Base-by-base conservation (phyloP, 1,140 invertebrate genomes). In the Eumeta japonica region DNA sequence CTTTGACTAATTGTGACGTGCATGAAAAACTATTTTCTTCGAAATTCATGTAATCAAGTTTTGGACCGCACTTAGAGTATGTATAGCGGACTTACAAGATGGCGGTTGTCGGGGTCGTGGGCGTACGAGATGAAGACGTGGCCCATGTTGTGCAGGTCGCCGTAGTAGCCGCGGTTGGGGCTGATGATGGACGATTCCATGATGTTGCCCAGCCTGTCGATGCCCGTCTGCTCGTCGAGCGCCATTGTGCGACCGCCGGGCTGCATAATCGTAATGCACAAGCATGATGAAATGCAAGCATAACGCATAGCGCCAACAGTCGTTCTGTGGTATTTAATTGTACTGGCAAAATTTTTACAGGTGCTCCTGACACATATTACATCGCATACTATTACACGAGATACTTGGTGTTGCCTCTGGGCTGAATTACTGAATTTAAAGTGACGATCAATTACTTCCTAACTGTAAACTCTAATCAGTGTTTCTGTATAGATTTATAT, bases 151-250 rank as follows among this genome's bases (percentile, higher is more conserved):
- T 90, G 88, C 35, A 84, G 55, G 53, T 87, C 81, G n/a, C 88
- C 87, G 46, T 90, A 90, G 29, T 83, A 70, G 7, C 78, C 78
- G 2, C 58, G 62, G 58, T 92, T 89, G 0, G 80, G 79, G 9
- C 85, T 85, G 4, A 90, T 58, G 20, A 82, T 81, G 10, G 83
- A 85, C 0, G 83, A 77, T 62, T 92, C 90, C 44, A 92, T 77
- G 39, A 92, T 81, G 54, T 92, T 88, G 4, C 89, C 89, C 2
- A 93, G 65, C 16, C 86, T 75, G 48, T 94, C 86, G 35, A 92
- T 91, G 5, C 89, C 90, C 1, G 75, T 80, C 2, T 71, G 62
- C 51, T 89, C 86, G 28, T 80, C 81, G 14, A 90, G 50, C 0
- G 58, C 51, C 5, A 85, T 55, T 1, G 64, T 66, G 5, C 78